Base-by-base conservation (phyloP, 2,797 vertebrate genomes). In the Falco berigora region DNA sequence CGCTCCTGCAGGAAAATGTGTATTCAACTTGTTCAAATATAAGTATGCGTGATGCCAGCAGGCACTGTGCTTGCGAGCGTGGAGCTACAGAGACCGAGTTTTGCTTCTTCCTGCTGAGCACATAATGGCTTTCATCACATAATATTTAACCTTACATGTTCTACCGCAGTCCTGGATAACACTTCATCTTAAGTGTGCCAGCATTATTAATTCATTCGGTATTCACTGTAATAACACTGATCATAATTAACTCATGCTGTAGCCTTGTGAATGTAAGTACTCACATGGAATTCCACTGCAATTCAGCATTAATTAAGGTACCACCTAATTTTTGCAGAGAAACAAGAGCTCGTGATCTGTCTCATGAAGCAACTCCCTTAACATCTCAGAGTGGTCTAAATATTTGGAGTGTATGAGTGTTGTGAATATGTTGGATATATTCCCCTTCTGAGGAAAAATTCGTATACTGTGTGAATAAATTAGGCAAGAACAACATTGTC, bases 221-320 rank as follows among this genome's bases (percentile, higher is more conserved):
- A 97, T 97, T 97, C 96, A 92, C 68, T 94, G 95, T 97, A 96
- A 97, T 97, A 97, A 91, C 87, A 96, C 90, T 88, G 95, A 97
- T 97, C 92, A 63, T 95, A 97, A 98, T 97, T 97, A 98, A 97
- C 96, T 98, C 92, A 80, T 97, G 97, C 97, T 74, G 67, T 85
- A 97, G 97, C 96, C 97, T 83, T 81, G 63, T 78, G 83, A 94
- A 91, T 94, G 32, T 92, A 94, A 97, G 96, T 96, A 85, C 91
- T 97, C 96, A 74, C 91, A 92, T 52, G 90, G 92, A 97, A 97
- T 97, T 96, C 89, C 69, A 13, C 50, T 93, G 91, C 95, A 97
- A 95, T 97, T 97, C 92, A 95, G 94, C 68, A 96, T 97, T 97
- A 98, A 98, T 98, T 97, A 98, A 96, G 49, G 80, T 86, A 76